These are phyloP conservation scores for Contarinia nasturtii DNA, from an alignment of 1,140 invertebrate species.

Conservation along the genomic window DNA sequence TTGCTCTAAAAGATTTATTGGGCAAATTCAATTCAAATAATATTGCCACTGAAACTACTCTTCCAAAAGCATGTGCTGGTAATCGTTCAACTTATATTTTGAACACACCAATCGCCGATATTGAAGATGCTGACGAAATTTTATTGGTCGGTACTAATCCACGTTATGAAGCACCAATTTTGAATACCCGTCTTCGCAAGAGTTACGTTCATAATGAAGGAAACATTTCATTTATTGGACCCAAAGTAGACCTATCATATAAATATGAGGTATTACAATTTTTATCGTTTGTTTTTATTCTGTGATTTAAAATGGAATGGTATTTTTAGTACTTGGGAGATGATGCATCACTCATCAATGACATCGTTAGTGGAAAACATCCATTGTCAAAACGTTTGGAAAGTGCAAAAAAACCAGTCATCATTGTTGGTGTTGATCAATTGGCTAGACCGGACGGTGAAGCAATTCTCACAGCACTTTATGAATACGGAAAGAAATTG, in stretches of 20 bases:
- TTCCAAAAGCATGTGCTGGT: conserved; percentile 66
- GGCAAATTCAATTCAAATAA: conserved; percentile 75
- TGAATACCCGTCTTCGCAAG: conserved; percentile 92
- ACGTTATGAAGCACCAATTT: conserved; percentile 89
- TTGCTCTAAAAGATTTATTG: conserved; percentile 86
- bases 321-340: conserved; percentile 61
- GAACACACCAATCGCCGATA: conserved; percentile 69
- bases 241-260: conserved; percentile 85
- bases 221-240: conserved; percentile 70
- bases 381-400: conserved; percentile 52
- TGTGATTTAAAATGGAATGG: neutral
- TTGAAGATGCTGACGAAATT: conserved; percentile 87
- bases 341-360: conserved; percentile 44
- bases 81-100: conserved; percentile 79
- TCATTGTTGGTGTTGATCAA: conserved; percentile 77
- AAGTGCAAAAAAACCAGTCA: conserved; percentile 70
- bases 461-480: conserved; percentile 53
- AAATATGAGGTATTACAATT: conserved; percentile 51
- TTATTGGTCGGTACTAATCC: conserved; percentile 93
- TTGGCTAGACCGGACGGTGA: conserved; percentile 62
- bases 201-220: conserved; percentile 72
- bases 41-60: conserved; percentile 77
- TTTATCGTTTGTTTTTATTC: neutral
- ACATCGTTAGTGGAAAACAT: conserved; percentile 57
- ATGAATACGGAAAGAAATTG: conserved; percentile 42